These are phyloP conservation scores for Callopanchax toddi DNA, from an alignment of 2,113 vertebrate species.

Conservation along the genomic window DNA sequence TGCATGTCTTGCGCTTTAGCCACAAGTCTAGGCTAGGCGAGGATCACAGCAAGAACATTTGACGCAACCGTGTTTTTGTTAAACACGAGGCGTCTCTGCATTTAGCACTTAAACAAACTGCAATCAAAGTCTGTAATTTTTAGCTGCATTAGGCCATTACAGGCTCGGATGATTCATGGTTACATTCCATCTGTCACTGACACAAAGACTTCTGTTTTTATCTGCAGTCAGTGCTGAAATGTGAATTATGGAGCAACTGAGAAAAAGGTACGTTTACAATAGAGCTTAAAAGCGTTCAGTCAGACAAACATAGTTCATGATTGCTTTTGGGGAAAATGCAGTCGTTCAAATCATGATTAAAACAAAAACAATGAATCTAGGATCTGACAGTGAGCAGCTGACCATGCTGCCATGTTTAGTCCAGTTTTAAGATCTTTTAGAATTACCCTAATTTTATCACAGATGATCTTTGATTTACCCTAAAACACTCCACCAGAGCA, in stretches of 20 bases:
- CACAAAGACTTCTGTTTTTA: constrained; percentile 66
- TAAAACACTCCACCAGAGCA: too few relatives aligned
- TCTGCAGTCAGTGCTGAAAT: constrained; percentile 66
- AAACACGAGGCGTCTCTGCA: constrained; percentile 38
- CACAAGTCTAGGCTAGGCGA: constrained; percentile 8
- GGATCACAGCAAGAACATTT: constrained; percentile 44
- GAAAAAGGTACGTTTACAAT: constrained; percentile 52
- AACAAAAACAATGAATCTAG: too few relatives aligned
- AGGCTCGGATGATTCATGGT: constrained; percentile 59
- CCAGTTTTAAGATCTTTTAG: too few relatives aligned
- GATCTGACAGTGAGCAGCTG: too few relatives aligned
- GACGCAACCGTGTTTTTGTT: constrained; percentile 51
- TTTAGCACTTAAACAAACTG: constrained; percentile 61
- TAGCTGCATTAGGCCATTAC: constrained; percentile 63
- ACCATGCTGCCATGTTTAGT: too few relatives aligned
- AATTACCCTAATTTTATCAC: too few relatives aligned
- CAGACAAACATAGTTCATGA: not conserved
- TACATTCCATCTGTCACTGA: constrained; percentile 74
- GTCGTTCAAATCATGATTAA: too few relatives aligned
- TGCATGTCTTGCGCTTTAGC: too few relatives aligned
- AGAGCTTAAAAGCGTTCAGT: constrained; percentile 43
- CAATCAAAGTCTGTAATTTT: constrained; percentile 67
- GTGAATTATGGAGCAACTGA: constrained; percentile 60
- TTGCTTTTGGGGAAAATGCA: too few relatives aligned
- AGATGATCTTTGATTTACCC: too few relatives aligned